phyloP scores from a whole-genome alignment of 2,113 vertebrate species.

The Oriolus oriolus region DNA sequence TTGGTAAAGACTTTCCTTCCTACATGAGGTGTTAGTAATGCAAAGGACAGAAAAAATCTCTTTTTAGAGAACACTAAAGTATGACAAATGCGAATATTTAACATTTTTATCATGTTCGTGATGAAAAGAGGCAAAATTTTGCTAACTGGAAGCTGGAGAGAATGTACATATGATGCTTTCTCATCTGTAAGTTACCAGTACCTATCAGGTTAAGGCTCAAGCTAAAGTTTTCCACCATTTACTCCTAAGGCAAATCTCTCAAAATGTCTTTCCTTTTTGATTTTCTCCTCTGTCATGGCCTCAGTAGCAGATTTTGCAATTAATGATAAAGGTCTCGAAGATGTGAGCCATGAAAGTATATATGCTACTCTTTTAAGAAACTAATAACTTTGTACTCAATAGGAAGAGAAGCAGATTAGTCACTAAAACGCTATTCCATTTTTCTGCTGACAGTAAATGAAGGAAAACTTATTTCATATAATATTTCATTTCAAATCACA shows the following conservation, averaged over 20 bases:
- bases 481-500: neutral
- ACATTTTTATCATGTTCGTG: neutral
- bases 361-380: neutral
- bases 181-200: neutral
- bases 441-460: neutral
- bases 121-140: neutral
- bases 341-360: neutral
- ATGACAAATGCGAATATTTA: neutral
- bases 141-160: neutral
- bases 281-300: neutral
- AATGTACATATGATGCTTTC: neutral
- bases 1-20: neutral
- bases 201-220: neutral
- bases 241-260: neutral
- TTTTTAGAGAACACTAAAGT: neutral
- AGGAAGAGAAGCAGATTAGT: neutral
- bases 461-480: neutral
- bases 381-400: neutral
- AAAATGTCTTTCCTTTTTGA: neutral
- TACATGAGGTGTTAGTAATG: neutral
- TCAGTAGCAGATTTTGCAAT: neutral
- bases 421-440: neutral
- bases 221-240: neutral
- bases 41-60: neutral
- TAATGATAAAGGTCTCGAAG: neutral